Conservation (phyloP, 2,888 invertebrate species). For the Mimas tiliae region DNA sequence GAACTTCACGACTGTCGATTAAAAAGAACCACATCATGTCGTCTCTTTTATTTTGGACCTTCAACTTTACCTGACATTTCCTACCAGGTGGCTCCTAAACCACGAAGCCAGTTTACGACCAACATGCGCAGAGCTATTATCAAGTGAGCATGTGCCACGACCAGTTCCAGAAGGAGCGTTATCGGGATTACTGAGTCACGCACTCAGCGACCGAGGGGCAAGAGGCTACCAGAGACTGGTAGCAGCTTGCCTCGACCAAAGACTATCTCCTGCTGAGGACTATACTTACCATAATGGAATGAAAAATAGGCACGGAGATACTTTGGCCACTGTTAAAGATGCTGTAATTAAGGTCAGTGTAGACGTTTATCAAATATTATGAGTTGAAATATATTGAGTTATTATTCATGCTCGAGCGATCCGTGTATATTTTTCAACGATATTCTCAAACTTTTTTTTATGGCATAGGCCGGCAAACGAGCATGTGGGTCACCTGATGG, state of each 20-base stretch:
- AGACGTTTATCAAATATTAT: neutral
- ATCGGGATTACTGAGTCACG: conserved; percentile 92
- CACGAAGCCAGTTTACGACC: conserved; percentile 94
- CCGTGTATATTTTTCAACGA: too few species aligned
- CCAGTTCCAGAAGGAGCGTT: conserved; percentile 94
- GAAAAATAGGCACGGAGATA: conserved; percentile 50
- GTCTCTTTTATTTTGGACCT: neutral
- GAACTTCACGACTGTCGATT: too few species aligned
- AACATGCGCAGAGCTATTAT: conserved; percentile 92
- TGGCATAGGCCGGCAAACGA: too few species aligned
- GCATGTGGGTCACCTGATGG: too few species aligned
- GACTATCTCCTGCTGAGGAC: conserved; percentile 87
- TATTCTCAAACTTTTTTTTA: too few species aligned
- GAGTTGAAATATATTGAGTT: too few species aligned
- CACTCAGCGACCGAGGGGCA: conserved; percentile 89
- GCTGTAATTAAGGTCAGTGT: conserved; percentile 55
- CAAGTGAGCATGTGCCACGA: conserved; percentile 93
- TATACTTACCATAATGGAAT: conserved; percentile 89
- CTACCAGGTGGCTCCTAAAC: conserved; percentile 88
- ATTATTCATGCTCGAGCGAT: too few species aligned
- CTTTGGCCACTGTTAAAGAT: conserved; percentile 55
- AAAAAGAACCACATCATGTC: too few species aligned
- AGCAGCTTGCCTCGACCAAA: conserved; percentile 74
- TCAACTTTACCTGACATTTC: neutral
- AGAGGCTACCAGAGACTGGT: conserved; percentile 64